Conservation (phyloP, 2,797 vertebrate species). For the Eospalax fontanierii region DNA sequence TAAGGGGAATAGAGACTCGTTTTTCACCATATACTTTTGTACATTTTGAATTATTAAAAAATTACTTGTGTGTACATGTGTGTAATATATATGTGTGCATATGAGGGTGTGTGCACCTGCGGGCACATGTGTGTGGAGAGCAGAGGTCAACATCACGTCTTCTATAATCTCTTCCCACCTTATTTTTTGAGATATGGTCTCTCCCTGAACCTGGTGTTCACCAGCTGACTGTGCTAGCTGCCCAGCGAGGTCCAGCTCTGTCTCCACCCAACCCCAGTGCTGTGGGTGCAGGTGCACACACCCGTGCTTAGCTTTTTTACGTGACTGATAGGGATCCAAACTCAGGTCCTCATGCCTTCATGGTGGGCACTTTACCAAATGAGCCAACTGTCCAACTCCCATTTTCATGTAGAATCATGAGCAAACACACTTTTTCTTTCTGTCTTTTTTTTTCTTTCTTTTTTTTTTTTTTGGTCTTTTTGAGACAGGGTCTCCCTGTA, state of each 20-base stretch:
- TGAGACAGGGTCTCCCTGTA: too few relatives aligned
- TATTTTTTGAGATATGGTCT: background rate
- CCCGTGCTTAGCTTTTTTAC: too few relatives aligned
- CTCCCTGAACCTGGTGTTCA: background rate
- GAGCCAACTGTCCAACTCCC: too few relatives aligned
- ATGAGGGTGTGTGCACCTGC: background rate
- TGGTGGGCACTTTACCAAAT: too few relatives aligned
- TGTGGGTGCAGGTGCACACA: too few relatives aligned
- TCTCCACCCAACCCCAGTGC: too few relatives aligned
- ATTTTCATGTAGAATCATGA: too few relatives aligned
- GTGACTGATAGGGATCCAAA: too few relatives aligned
- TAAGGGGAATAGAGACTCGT: background rate
- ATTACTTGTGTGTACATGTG: background rate
- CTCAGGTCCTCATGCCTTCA: too few relatives aligned
- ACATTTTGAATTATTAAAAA: background rate
- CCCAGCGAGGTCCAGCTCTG: background rate
- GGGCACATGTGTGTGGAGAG: background rate
- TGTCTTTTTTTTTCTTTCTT: too few relatives aligned
- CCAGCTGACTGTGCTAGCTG: background rate
- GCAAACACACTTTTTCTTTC: too few relatives aligned
- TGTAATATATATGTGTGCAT: background rate
- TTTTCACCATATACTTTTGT: background rate
- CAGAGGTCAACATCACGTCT: background rate
- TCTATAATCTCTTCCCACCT: background rate
- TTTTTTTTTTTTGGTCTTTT: too few relatives aligned